A percentile compares a stretch with the other conserved stretches of the same genome.
These are phyloP conservation scores for Drosophila pachea DNA, from an alignment of 1,140 invertebrate species.

Conservation along the genomic window DNA sequence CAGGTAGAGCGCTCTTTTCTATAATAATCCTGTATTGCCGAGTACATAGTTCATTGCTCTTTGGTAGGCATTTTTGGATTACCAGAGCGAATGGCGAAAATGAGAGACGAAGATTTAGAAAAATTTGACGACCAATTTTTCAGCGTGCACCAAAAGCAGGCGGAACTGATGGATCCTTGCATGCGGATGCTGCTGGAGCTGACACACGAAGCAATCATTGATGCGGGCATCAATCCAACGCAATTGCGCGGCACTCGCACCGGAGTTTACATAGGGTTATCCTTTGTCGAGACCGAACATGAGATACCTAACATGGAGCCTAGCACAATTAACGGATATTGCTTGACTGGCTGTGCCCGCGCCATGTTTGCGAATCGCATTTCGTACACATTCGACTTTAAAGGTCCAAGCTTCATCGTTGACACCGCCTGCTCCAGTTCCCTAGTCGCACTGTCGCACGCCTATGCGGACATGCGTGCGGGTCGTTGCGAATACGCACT, in stretches of 20 bases:
- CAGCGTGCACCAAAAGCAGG: slow-evolving; percentile 95
- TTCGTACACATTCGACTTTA: slow-evolving; percentile 96
- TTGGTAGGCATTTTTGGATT: slow-evolving; percentile 85
- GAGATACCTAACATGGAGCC: slow-evolving; percentile 85
- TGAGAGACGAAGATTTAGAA: slow-evolving; percentile 93
- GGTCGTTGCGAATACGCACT: slow-evolving; percentile 95
- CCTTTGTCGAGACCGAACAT: slow-evolving; percentile 91
- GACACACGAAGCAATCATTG: slow-evolving; percentile 95
- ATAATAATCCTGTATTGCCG: not conserved
- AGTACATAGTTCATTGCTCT: too few species aligned
- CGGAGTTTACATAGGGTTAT: slow-evolving; percentile 94
- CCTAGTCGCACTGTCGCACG: slow-evolving; percentile 92
- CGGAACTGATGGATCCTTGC: slow-evolving; percentile 97
- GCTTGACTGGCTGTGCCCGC: slow-evolving; percentile 93
- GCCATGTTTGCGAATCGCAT: slow-evolving; percentile 98
- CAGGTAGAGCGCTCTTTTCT: slow-evolving; percentile 70
- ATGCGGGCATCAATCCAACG: slow-evolving; percentile 92
- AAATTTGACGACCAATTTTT: slow-evolving; percentile 96
- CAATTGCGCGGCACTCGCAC: slow-evolving; percentile 89
- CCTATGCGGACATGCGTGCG: slow-evolving; percentile 88
- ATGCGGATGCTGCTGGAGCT: slow-evolving; percentile 94
- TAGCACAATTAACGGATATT: slow-evolving; percentile 93
- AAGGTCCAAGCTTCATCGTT: slow-evolving; percentile 92
- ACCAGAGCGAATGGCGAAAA: slow-evolving; percentile 91
- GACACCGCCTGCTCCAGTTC: slow-evolving; percentile 98